Evolutionary conservation across 2,888 invertebrate genomes (phyloP), one percentile per base, ranked within the genome.

Genomic region (Conops quadrifasciatus): DNA sequence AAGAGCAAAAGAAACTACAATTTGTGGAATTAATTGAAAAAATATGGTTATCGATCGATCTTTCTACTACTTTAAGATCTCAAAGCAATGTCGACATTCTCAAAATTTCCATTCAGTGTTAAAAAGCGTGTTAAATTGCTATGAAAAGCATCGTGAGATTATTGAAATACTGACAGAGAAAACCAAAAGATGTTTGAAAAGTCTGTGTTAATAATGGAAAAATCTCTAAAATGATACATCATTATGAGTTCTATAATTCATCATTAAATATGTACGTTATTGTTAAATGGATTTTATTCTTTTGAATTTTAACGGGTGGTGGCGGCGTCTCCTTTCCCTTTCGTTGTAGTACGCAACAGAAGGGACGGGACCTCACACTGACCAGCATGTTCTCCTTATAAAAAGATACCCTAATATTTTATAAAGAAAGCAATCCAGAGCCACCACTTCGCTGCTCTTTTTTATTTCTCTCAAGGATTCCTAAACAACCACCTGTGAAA

Each of bases 111-210:
- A 28, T 24, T 63, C 9, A 36, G 9, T 36, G 9, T 36, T 45
- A 45, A 63, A 63, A 63, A 75, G 74, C 76, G 79, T 77, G 75
- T 72, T 77, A 76, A 80, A 80, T 78, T 74, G 73, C 75, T 78
- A 73, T 47, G 75, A 62, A 43, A 1, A 21, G 15, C 13, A 43
- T 62, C 30, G n/a, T 15, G 3, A 24, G 24, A 56, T 56, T 19
- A 13, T 4, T 9, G 24, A 56, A 56, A 1, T 4, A 21, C 19
- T 24, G 53, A 56, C 5, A 26, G 24, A 28, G 24, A 28, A 36
- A 36, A 5, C 16, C 11, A 9, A 58, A 58, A 15, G 7, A 28
- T 58, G 13, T 7, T 26, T 2, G 58, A 58, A 58, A 28, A 3
- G 16, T 58, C 24, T 16, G n/a, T 15, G n/a, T n/a, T n/a, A n/a